A percentile compares a stretch with the other conserved stretches of the same genome.
These are phyloP conservation scores for Carassius carassius DNA, from an alignment of 2,113 vertebrate species.

Conservation along the genomic window DNA sequence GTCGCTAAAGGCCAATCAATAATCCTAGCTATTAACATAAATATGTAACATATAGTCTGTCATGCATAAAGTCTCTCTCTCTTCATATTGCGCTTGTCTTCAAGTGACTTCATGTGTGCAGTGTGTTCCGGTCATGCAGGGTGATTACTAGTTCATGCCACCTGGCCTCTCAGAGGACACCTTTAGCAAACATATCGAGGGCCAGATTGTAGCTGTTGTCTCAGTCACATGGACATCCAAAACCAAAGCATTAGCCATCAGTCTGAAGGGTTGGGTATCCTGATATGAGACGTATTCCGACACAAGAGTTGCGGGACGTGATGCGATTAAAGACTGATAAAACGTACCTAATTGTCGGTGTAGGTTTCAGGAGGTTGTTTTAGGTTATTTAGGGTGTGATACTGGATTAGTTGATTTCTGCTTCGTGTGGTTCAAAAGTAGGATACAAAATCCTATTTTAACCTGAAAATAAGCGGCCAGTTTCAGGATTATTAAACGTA, in stretches of 20 bases:
- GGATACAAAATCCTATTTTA: neutral
- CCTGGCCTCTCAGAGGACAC: conserved; percentile 39
- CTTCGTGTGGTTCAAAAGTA: neutral
- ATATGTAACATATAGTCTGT: neutral
- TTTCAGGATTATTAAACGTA: neutral
- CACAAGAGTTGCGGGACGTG: conserved; percentile 5
- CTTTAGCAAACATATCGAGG: conserved; percentile 17
- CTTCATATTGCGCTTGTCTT: neutral
- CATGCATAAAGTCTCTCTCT: neutral
- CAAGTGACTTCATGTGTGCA: neutral
- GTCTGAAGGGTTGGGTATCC: conserved; percentile 12
- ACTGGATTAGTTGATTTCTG: neutral
- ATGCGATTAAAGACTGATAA: conserved; percentile 24
- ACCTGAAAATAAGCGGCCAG: neutral
- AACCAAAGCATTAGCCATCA: conserved; percentile 25
- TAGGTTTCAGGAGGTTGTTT: conserved; percentile 24
- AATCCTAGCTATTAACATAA: neutral
- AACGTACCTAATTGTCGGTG: conserved; percentile 3
- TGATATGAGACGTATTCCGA: conserved; percentile 13
- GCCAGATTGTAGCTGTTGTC: conserved; percentile 19
- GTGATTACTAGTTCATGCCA: conserved; percentile 34
- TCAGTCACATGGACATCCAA: conserved; percentile 17
- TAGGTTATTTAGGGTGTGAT: neutral
- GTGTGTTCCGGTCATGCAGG: conserved; percentile 6
- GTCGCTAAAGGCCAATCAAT: neutral